Evolutionary conservation across 1,140 invertebrate genomes (phyloP).

Genomic region (Drosophila funebris): DNA sequence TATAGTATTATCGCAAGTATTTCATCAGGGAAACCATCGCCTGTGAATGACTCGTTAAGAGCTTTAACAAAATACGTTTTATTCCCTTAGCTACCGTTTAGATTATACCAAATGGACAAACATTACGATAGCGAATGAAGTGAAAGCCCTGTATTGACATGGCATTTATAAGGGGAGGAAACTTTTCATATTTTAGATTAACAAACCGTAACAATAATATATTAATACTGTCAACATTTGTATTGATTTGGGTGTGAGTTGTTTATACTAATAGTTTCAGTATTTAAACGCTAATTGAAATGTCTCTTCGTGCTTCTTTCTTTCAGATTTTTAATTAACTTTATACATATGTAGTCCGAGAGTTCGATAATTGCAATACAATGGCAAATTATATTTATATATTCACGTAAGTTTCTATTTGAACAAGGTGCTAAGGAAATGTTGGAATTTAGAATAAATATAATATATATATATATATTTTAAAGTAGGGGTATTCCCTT

Average conservation of each 20-base stretch:
- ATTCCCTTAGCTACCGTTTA: slow-evolving; percentile 27
- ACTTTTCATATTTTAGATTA: background rate
- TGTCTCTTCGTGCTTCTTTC: slow-evolving; percentile 1
- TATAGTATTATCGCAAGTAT: slow-evolving; percentile 10
- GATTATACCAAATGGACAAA: background rate
- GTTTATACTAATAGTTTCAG: background rate
- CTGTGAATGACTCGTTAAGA: slow-evolving; percentile 13
- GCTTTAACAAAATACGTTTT: background rate
- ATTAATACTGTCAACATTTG: background rate
- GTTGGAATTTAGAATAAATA: no score
- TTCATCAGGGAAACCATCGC: background rate
- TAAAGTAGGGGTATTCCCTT: background rate
- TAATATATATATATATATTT: background rate
- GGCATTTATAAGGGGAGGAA: background rate
- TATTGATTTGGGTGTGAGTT: slow-evolving; percentile 5
- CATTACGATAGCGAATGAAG: background rate
- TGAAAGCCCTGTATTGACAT: background rate
- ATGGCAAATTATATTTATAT: slow-evolving; percentile 43
- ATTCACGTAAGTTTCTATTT: slow-evolving; percentile 27
- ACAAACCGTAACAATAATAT: background rate
- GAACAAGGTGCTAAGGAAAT: background rate
- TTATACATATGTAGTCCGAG: slow-evolving; percentile 32
- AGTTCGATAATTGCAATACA: slow-evolving; percentile 30
- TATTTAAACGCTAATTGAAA: background rate
- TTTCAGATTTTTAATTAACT: slow-evolving; percentile 23